Conservation (phyloP, 1,140 invertebrate species). For the Paraescarpia echinospica region DNA sequence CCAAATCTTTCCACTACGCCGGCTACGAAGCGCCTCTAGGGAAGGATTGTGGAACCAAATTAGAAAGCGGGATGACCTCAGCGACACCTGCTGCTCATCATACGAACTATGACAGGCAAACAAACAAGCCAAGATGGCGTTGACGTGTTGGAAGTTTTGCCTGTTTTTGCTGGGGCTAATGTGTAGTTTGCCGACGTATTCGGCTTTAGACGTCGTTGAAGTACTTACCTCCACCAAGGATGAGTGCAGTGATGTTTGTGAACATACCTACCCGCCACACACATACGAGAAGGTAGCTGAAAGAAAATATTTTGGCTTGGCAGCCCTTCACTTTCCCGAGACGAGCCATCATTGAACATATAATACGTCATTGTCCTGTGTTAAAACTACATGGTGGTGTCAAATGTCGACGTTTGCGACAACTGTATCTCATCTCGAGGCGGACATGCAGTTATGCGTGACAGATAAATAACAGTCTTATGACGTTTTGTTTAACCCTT, state of each 20-base stretch:
- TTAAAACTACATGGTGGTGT: background rate
- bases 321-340: background rate
- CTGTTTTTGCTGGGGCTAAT: background rate
- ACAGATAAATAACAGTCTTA: background rate
- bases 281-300: background rate
- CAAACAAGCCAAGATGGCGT: background rate
- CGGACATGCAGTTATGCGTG: background rate
- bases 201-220: background rate
- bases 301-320: background rate
- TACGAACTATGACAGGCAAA: background rate
- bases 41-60: no score
- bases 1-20: no score
- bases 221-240: background rate
- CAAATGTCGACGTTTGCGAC: background rate
- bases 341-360: background rate
- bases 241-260: background rate
- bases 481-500: background rate
- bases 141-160: background rate
- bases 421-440: background rate
- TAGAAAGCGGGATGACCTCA: background rate
- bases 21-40: no score
- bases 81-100: background rate
- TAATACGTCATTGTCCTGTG: background rate
- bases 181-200: background rate
- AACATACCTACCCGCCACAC: background rate